Evolutionary conservation across 1,140 invertebrate genomes (phyloP), one percentile per base, ranked within the genome.

Genomic region (Aphelinus certus): DNA sequence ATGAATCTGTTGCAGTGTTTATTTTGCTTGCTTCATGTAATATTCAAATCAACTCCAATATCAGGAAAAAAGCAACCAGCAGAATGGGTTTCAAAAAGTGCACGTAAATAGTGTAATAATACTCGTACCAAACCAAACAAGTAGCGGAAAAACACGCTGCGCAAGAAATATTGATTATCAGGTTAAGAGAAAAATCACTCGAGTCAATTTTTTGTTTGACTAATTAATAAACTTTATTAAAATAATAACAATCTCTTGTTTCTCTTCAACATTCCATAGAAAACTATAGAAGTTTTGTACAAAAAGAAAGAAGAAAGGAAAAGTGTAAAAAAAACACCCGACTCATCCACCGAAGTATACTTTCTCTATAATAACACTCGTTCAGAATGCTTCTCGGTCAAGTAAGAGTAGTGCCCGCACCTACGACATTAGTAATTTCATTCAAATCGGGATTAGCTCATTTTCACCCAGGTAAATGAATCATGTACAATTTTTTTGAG

Each of bases 391-490:
- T 69, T 77, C 76, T 77, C 73, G 61, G 48, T 77, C 73, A 77
- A 72, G 70, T 64, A 75, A 75, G 76, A 75, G 76, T 77, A 74
- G 73, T 75, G 73, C 73, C 76, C 65, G 73, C 76, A 77, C 76
- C 76, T 77, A 74, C 68, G 76, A 78, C 77, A 78, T 76, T 78
- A 76, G 77, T 76, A 76, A 73, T 78, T 73, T 78, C 70, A 76
- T 75, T 76, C 69, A 75, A 75, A 68, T 74, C 69, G 61, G 49
- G 55, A 75, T 71, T 58, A 63, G 56, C 47, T 74, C 55, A 64
- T 58, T 46, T 61, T 51, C 26, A 58, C 73, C 73, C 61, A 57
- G 67, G 7, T 7, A 71, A 64, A 58, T 53, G 49, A 49, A 70
- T 75, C 60, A 66, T 75, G 67, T 47, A 70, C 60, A 58, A n/a